phyloP scores from a whole-genome alignment of 2,888 invertebrate genomes.

The Platynereis dumerilii region DNA sequence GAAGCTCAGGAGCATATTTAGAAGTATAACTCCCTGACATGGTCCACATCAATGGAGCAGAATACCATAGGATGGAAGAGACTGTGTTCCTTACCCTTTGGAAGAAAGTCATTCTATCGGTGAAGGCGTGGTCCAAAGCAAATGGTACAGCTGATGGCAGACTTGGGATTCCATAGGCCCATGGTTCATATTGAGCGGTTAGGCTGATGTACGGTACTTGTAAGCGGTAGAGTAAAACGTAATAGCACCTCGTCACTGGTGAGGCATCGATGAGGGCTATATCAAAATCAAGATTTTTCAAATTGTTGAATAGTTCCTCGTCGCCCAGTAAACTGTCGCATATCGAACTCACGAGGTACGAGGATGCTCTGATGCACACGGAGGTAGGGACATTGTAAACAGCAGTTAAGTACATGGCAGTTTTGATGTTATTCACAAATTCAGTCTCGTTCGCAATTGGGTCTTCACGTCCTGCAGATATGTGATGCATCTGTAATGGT shows the following conservation, averaged over 20 bases:
- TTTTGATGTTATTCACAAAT: not conserved
- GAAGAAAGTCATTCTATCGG: not conserved
- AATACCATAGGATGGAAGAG: not conserved
- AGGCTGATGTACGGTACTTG: slow-evolving; percentile 22
- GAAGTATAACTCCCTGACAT: not conserved
- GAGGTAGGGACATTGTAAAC: no score
- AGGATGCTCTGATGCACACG: not conserved
- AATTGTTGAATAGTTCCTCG: not conserved
- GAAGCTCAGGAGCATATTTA: slow-evolving; percentile 3
- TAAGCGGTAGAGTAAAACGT: slow-evolving; percentile 20
- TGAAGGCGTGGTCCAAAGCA: not conserved
- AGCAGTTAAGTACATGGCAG: no score
- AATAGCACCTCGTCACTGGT: not conserved
- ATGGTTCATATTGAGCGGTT: not conserved
- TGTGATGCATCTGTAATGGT: not conserved
- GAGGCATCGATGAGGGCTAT: slow-evolving; percentile 22
- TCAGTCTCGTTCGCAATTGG: not conserved
- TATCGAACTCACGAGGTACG: not conserved
- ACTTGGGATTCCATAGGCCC: not conserved
- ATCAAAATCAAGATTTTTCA: slow-evolving; percentile 16
- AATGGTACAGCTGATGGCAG: slow-evolving; percentile 6
- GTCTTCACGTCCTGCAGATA: not conserved
- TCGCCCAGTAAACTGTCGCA: not conserved
- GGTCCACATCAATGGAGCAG: not conserved
- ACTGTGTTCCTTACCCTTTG: not conserved